Conservation (phyloP, 1,140 invertebrate genomes). For the Ylistrum balloti region DNA sequence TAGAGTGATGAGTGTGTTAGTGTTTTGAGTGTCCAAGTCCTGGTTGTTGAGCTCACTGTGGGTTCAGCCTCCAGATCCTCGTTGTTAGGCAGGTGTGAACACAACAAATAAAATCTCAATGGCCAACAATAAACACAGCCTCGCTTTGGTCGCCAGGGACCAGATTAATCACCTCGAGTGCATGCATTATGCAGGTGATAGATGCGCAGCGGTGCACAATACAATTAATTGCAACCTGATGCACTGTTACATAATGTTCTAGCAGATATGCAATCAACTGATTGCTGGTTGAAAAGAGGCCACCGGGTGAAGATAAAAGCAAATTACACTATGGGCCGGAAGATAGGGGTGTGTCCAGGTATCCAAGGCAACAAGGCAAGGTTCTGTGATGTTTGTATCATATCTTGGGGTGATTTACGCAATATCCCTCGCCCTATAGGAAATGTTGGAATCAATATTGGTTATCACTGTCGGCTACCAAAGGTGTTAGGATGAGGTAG, state of each 20-base stretch:
- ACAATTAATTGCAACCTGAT: constrained; percentile 10
- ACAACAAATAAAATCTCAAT: background rate
- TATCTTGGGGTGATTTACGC: background rate
- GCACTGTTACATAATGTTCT: constrained; percentile 14
- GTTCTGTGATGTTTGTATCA: background rate
- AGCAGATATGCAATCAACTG: background rate
- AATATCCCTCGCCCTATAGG: background rate
- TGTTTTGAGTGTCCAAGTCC: background rate
- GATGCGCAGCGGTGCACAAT: background rate
- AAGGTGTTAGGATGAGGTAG: background rate
- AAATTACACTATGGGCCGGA: constrained; percentile 28
- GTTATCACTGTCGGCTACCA: background rate
- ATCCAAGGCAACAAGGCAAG: background rate
- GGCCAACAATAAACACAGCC: background rate
- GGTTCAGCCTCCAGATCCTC: background rate
- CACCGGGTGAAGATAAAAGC: background rate
- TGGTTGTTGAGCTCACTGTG: background rate
- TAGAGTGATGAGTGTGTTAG: no score
- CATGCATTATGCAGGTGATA: constrained; percentile 38
- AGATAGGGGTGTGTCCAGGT: background rate
- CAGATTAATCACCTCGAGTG: background rate
- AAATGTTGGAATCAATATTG: background rate
- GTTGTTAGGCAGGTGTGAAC: constrained; percentile 21
- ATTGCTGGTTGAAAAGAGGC: background rate
- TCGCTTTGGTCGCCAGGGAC: background rate